phyloP scores from a whole-genome alignment of 2,888 invertebrate genomes.

The Tetragnatha montana region DNA sequence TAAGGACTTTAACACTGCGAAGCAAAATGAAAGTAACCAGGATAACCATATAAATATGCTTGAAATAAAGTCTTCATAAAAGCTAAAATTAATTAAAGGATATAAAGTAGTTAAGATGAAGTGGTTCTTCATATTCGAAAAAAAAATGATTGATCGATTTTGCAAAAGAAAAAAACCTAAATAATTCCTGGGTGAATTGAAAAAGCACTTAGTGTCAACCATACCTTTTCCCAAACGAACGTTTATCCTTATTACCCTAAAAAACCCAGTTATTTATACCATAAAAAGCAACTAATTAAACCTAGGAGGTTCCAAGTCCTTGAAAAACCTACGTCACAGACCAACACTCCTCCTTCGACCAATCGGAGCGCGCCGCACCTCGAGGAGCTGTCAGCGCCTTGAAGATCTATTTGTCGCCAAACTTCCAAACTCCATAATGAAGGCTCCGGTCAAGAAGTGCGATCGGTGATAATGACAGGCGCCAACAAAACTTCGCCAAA shows the following conservation, averaged over 20 bases:
- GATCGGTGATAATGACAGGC: constrained; percentile 59
- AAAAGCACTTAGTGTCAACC: not conserved
- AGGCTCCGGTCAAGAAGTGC: constrained; percentile 27
- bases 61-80: not conserved
- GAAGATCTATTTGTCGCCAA: constrained; percentile 52
- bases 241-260: not conserved
- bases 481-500: constrained; percentile 54
- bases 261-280: not conserved
- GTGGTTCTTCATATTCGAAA: not conserved
- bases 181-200: not conserved
- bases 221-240: not conserved
- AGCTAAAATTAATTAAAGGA: not conserved
- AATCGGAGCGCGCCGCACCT: not conserved
- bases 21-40: too few species aligned
- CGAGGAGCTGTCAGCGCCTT: constrained; percentile 39
- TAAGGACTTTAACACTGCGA: too few species aligned
- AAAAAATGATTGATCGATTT: not conserved
- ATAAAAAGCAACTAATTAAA: constrained; percentile 29
- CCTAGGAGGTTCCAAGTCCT: not conserved
- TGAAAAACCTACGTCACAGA: constrained; percentile 44
- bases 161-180: not conserved
- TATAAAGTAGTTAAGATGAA: not conserved
- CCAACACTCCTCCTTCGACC: constrained; percentile 2
- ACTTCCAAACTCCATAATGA: constrained; percentile 42
- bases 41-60: too few species aligned